Base-by-base conservation (phyloP, 2,888 invertebrate species). In the Crepidodera aurea region DNA sequence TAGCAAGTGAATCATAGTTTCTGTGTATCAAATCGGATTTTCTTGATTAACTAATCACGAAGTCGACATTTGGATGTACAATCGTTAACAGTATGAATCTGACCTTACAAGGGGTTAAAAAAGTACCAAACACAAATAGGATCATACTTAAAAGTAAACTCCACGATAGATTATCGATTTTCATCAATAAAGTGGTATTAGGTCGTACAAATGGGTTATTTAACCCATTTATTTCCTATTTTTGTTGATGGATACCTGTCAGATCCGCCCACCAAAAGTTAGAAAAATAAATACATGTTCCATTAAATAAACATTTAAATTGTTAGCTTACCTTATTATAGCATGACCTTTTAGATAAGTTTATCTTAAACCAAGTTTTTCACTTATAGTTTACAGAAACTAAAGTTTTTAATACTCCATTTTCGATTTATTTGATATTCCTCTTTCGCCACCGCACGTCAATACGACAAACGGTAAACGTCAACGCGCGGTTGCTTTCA, bases 251-350 rank as follows among this genome's bases (percentile, higher is more conserved):
- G 19, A 22, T 44, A 44, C 44, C 22, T 44, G 44, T 22, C 44
- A 44, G 44, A 44, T 44, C 44, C 44, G 44, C 44, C 44, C 44
- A 44, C 44, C 19, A 25, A 18, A 42, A 12, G 13, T n/a, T 34
- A 4, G 4, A 13, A 13, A n/a, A 12, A 4, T 34, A 4, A 12
- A 34, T 34, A 34, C 13, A 34, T 12, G 3, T 22, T 22, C 22
- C 7, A 8, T 39, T 37, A 39, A n/a, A n/a, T n/a, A n/a, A n/a
- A n/a, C n/a, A 39, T 13, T 12, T 39, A 39, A 39, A 39, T 16
- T 15, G 13, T 44, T 22, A 12, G 22, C 44, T 19, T 22, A 44
- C 44, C 44, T 44, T 44, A 44, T 8, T 1, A 22, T 22, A 44
- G 10, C 22, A 44, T 44, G 22, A 44, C 44, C 44, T 22, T 12